These are phyloP conservation scores for Noctua comes DNA, from an alignment of 2,888 invertebrate genomes.

Conservation along the genomic window DNA sequence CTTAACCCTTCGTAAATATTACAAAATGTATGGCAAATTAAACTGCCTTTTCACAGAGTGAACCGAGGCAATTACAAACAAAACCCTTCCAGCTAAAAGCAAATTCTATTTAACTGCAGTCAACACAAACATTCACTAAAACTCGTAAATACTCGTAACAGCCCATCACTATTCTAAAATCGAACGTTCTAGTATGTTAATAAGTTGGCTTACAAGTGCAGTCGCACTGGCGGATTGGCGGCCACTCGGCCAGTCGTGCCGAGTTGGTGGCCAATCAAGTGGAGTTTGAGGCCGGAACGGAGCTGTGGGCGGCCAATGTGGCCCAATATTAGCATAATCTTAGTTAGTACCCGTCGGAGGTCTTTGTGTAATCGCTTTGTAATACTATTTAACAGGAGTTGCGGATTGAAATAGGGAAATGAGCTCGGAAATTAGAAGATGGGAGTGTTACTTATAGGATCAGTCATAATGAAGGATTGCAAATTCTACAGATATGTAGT, in stretches of 20 bases:
- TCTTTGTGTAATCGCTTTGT: conserved; percentile 48
- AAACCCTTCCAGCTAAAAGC: conserved; percentile 12
- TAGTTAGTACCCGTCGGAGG: conserved; percentile 11
- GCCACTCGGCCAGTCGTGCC: conserved; percentile 10
- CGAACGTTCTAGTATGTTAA: conserved; percentile 45
- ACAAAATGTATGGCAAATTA: neutral
- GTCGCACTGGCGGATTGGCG: conserved; percentile 9
- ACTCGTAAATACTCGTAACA: conserved; percentile 18
- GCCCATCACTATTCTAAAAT: conserved; percentile 32
- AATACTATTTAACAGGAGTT: conserved; percentile 38
- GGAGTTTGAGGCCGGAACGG: conserved; percentile 16
- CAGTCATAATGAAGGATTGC: neutral
- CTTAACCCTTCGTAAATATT: neutral
- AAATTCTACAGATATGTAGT: neutral
- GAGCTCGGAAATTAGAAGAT: neutral
- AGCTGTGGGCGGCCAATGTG: conserved; percentile 3
- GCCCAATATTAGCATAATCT: conserved; percentile 52
- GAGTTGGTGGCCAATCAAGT: conserved; percentile 3
- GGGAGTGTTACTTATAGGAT: neutral
- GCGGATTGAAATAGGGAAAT: conserved; percentile 22
- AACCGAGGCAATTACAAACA: neutral
- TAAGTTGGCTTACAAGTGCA: conserved; percentile 50
- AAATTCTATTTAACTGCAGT: neutral
- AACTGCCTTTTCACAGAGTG: neutral
- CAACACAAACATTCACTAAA: conserved; percentile 8